Conservation (phyloP, 2,113 vertebrate species). For the Dipodomys merriami region DNA sequence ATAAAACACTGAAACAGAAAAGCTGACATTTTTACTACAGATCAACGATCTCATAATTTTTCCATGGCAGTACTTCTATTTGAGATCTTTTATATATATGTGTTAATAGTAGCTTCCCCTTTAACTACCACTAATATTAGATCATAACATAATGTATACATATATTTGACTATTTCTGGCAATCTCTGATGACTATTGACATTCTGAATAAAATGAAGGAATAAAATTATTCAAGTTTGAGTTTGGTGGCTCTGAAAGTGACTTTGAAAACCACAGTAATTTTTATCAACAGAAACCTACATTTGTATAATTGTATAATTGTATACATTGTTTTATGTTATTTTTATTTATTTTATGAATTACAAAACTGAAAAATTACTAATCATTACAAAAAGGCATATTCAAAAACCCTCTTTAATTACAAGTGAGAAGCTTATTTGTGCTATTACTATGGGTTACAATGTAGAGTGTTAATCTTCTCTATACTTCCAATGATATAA, state of each 20-base stretch:
- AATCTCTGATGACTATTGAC: background rate
- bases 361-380: background rate
- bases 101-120: no score
- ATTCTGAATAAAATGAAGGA: background rate
- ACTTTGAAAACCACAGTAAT: background rate
- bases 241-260: background rate
- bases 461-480: background rate
- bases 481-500: background rate
- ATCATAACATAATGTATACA: constrained; percentile 24
- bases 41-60: constrained; percentile 42
- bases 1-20: constrained; percentile 61
- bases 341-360: background rate
- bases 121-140: background rate
- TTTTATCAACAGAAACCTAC: background rate
- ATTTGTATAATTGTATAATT: background rate
- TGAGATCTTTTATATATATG: background rate
- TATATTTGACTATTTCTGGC: constrained; percentile 2
- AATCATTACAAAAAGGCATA: background rate
- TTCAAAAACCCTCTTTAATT: background rate
- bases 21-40: constrained; percentile 70
- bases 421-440: background rate
- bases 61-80: background rate
- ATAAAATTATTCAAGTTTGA: background rate
- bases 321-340: background rate
- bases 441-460: background rate